phyloP scores from a whole-genome alignment of 1,140 invertebrate genomes.

The Cheumatopsyche charites region DNA sequence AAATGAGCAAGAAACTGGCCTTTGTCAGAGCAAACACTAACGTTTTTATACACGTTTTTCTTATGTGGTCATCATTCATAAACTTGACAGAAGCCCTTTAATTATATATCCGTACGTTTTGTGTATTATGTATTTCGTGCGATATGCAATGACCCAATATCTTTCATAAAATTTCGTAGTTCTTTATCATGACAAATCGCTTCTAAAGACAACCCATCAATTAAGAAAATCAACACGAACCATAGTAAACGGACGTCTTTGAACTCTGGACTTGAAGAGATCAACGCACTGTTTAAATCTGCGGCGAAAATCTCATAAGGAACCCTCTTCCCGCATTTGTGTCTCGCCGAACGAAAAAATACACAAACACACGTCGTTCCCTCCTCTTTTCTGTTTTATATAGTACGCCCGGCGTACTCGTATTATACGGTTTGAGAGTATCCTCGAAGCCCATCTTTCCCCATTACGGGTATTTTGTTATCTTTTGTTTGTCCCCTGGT shows the following conservation, averaged over 20 bases:
- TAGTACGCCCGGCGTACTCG: not conserved
- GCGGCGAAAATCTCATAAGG: not conserved
- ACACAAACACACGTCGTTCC: not conserved
- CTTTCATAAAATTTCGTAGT: no score
- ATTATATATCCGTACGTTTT: no score
- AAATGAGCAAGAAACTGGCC: conserved; percentile 23
- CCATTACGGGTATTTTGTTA: conserved; percentile 35
- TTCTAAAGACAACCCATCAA: conserved; percentile 9
- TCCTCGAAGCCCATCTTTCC: conserved; percentile 29
- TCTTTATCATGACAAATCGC: no score
- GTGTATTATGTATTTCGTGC: no score
- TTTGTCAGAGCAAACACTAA: conserved; percentile 18
- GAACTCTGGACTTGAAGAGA: not conserved
- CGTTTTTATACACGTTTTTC: conserved; percentile 20
- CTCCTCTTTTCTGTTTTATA: not conserved
- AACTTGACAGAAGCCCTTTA: no score
- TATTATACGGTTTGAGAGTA: conserved; percentile 29
- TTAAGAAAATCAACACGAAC: conserved; percentile 16
- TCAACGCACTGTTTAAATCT: not conserved
- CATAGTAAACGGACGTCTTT: no score
- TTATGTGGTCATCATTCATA: conserved; percentile 7
- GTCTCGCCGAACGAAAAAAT: not conserved
- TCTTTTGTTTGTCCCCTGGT: conserved; percentile 35
- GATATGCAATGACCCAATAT: no score
- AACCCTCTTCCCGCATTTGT: not conserved